Evolutionary conservation across 2,797 vertebrate species (phyloP).

Genomic region (Notoglanidium macrostoma): DNA sequence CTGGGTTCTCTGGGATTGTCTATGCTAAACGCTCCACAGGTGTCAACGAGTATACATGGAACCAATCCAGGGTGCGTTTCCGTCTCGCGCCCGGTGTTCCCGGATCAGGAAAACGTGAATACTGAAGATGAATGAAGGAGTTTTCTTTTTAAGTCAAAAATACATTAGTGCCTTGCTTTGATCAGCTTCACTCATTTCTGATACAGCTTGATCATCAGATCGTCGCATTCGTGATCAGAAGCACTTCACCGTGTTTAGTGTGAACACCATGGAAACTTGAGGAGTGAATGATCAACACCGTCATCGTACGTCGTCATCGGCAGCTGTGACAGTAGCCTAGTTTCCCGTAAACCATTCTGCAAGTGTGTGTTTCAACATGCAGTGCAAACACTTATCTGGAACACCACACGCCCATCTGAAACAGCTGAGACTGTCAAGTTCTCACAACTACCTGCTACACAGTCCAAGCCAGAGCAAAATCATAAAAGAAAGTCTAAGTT

Average conservation of each 20-base stretch:
- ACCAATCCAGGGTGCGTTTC: neutral
- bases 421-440: constrained; percentile 36
- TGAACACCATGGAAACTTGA: neutral
- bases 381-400: constrained; percentile 50
- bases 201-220: neutral
- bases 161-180: no score
- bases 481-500: neutral
- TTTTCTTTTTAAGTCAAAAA: neutral
- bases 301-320: neutral
- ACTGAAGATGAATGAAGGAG: neutral
- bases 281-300: neutral
- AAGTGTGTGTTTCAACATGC: constrained; percentile 71
- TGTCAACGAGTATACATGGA: neutral
- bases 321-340: neutral
- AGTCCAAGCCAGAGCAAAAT: neutral
- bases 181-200: neutral
- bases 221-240: neutral
- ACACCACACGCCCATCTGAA: constrained; percentile 43
- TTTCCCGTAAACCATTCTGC: constrained; percentile 59
- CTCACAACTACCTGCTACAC: constrained; percentile 18
- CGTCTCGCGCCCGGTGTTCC: neutral
- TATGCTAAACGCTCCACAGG: neutral
- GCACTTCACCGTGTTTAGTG: neutral
- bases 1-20: neutral
- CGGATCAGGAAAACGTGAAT: neutral